Conservation (phyloP, 2,797 vertebrate species). For the Labeo calbasu region DNA sequence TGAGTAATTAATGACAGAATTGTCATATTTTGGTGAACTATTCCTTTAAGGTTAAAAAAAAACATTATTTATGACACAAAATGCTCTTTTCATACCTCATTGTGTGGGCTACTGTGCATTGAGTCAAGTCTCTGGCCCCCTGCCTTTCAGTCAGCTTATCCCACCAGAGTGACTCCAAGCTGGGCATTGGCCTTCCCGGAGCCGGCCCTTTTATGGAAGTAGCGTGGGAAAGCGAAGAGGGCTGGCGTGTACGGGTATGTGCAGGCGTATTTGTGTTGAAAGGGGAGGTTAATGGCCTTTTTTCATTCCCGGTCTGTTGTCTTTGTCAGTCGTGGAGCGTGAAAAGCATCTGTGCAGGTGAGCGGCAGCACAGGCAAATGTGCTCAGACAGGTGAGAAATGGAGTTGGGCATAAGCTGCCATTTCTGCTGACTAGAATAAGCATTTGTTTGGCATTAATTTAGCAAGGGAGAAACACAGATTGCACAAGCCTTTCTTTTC, state of each 20-base stretch:
- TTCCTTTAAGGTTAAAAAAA: neutral
- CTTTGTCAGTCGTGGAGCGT: constrained; percentile 46
- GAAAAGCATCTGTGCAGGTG: constrained; percentile 57
- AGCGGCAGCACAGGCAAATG: constrained; percentile 55
- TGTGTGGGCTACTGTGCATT: constrained; percentile 24
- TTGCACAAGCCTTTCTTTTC: constrained; percentile 25
- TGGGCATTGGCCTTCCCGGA: constrained; percentile 13
- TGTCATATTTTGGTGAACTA: neutral
- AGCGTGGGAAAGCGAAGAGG: constrained; percentile 43
- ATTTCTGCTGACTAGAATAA: constrained; percentile 54
- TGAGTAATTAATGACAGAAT: too few relatives aligned
- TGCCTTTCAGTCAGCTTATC: constrained; percentile 46
- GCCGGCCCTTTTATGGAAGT: constrained; percentile 31
- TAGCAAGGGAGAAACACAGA: constrained; percentile 40
- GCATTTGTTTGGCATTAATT: constrained; percentile 60
- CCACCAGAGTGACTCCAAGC: constrained; percentile 37
- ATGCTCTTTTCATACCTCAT: neutral
- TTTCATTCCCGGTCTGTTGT: constrained; percentile 40
- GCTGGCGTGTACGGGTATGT: constrained; percentile 7
- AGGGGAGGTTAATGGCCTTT: constrained; percentile 47
- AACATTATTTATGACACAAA: neutral
- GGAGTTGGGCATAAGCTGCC: constrained; percentile 44
- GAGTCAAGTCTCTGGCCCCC: constrained; percentile 18
- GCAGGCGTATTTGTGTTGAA: constrained; percentile 43
- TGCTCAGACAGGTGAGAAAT: constrained; percentile 65